Percentiles rank a stretch among this genome's conserved stretches.
These are phyloP conservation scores for Lerema accius DNA, from an alignment of 1,140 invertebrate genomes.

Conservation along the genomic window DNA sequence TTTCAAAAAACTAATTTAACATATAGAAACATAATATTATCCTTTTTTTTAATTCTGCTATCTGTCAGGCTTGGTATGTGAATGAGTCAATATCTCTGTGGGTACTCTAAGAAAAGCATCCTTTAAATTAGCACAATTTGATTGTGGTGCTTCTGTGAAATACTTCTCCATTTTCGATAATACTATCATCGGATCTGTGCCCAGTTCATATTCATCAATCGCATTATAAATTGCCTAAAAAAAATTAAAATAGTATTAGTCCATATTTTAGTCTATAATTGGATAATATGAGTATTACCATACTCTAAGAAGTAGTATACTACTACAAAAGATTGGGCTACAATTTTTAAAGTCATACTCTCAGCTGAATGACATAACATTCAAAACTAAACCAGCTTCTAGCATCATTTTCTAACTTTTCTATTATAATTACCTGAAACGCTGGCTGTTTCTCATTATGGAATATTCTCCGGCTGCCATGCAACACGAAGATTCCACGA, in stretches of 20 bases:
- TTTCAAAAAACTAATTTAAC: background rate
- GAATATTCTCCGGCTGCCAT: slow-evolving; percentile 94
- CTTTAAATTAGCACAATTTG: slow-evolving; percentile 64
- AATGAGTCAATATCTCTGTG: slow-evolving; percentile 41
- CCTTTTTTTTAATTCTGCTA: slow-evolving; percentile 25
- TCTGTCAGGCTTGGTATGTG: slow-evolving; percentile 46
- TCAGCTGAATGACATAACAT: no score
- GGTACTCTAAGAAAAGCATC: slow-evolving; percentile 63
- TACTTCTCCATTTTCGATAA: slow-evolving; percentile 59
- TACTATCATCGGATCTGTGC: slow-evolving; percentile 51
- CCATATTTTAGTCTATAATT: no score
- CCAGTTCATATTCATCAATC: slow-evolving; percentile 58
- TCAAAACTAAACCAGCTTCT: no score
- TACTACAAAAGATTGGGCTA: no score
- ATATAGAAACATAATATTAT: background rate
- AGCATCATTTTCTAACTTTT: no score
- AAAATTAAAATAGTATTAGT: no score
- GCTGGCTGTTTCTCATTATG: slow-evolving; percentile 93
- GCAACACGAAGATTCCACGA: slow-evolving; percentile 92
- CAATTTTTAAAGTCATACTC: no score
- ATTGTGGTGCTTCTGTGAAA: slow-evolving; percentile 46
- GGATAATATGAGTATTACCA: no score
- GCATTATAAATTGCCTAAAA: slow-evolving; percentile 68
- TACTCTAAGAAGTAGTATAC: no score
- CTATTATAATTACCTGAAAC: slow-evolving; percentile 91